Conservation (phyloP, 2,888 invertebrate species). For the Temnothorax unifasciatus region DNA sequence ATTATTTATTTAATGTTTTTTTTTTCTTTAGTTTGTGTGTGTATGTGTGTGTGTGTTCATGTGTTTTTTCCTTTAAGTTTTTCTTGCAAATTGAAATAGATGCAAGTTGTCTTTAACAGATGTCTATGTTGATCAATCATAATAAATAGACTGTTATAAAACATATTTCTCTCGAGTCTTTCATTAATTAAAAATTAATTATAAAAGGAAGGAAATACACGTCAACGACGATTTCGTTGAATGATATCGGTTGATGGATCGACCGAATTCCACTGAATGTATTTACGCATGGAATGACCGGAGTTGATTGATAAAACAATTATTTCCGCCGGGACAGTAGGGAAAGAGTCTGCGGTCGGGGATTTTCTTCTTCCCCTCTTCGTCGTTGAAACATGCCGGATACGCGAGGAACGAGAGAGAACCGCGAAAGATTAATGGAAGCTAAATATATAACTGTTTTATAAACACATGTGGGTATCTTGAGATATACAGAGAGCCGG, state of each 20-base stretch:
- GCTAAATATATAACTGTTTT: constrained; percentile 84
- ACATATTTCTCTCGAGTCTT: background rate
- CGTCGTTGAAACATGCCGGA: background rate
- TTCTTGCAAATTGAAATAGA: background rate
- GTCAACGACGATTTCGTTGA: constrained; percentile 32
- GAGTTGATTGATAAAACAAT: background rate
- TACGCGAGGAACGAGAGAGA: background rate
- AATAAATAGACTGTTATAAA: background rate
- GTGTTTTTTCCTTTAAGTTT: background rate
- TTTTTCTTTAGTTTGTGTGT: background rate
- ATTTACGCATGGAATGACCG: background rate
- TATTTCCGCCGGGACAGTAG: background rate
- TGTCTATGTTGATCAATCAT: background rate
- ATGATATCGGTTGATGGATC: constrained; percentile 37
- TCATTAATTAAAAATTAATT: constrained; percentile 24
- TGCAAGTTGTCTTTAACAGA: background rate
- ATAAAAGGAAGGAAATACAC: background rate
- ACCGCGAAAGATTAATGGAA: constrained; percentile 49
- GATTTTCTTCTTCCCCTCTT: constrained; percentile 28
- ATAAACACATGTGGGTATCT: constrained; percentile 79
- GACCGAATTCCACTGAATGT: background rate
- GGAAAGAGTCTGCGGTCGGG: constrained; percentile 9
- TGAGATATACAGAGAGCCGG: constrained; percentile 69
- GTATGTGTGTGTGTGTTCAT: background rate
- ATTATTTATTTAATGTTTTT: background rate